A percentile compares a stretch with the other conserved stretches of the same genome.
phyloP scores from a whole-genome alignment of 2,797 vertebrate genomes.

The Urocyon cinereoargenteus region DNA sequence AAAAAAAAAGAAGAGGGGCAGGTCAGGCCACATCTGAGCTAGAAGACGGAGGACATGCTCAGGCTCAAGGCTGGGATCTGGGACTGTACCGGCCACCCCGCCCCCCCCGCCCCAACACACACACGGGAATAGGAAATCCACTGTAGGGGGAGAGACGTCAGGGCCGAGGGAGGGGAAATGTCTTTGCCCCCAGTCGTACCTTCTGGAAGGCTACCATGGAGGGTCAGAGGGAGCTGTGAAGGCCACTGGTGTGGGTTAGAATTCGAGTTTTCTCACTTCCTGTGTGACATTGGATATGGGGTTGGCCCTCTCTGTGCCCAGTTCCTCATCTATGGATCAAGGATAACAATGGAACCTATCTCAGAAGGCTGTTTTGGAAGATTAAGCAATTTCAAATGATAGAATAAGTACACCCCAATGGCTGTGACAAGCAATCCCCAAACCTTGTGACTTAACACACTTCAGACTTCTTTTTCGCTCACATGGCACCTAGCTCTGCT shows the following conservation, averaged over 20 bases:
- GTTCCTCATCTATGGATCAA: neutral
- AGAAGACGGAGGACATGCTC: neutral
- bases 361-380: neutral
- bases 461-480: neutral
- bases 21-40: neutral
- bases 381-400: neutral
- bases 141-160: fast-evolving
- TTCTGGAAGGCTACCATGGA: neutral
- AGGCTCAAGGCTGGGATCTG: neutral
- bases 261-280: neutral
- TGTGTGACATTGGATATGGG: neutral
- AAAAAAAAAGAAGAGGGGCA: neutral
- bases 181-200: neutral
- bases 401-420: neutral
- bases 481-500: neutral
- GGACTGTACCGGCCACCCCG: too few species aligned
- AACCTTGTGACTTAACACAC: neutral
- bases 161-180: neutral
- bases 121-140: neutral
- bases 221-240: neutral
- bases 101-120: fast-evolving
- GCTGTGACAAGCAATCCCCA: neutral
- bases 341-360: neutral
- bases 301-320: neutral
- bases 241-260: neutral